Conservation (phyloP, 2,113 vertebrate genomes). For the Corythornis cristatus region DNA sequence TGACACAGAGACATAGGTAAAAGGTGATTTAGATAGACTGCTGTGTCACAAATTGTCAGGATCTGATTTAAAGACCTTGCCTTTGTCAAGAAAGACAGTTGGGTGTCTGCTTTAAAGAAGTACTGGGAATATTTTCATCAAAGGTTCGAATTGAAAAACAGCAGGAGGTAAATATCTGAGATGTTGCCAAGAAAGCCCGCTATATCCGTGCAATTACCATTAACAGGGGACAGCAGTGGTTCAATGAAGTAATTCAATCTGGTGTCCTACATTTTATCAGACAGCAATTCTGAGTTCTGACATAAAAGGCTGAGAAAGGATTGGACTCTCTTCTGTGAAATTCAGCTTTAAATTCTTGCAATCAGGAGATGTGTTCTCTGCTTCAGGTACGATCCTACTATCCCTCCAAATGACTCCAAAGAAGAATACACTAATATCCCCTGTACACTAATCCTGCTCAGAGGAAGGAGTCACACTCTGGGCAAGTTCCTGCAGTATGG, state of each 20-base stretch:
- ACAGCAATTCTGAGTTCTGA: conserved; percentile 76
- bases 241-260: conserved; percentile 87
- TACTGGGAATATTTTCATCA: conserved; percentile 88
- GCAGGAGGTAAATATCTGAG: conserved; percentile 88
- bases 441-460: background rate
- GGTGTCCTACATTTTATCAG: conserved; percentile 86
- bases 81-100: conserved; percentile 87
- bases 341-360: conserved; percentile 67
- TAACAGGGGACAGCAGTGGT: conserved; percentile 81
- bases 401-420: conserved; percentile 11
- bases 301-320: conserved; percentile 74
- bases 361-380: conserved; percentile 58
- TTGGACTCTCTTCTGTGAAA: conserved; percentile 62
- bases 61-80: conserved; percentile 89
- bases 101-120: conserved; percentile 85
- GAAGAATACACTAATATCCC: background rate
- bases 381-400: background rate
- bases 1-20: conserved; percentile 88
- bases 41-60: conserved; percentile 94
- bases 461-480: background rate
- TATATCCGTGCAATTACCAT: conserved; percentile 85
- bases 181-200: conserved; percentile 82
- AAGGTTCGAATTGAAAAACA: conserved; percentile 90
- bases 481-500: background rate
- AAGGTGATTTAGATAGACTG: conserved; percentile 90